Conservation (phyloP, 2,888 invertebrate species). For the Drosophila borealis region DNA sequence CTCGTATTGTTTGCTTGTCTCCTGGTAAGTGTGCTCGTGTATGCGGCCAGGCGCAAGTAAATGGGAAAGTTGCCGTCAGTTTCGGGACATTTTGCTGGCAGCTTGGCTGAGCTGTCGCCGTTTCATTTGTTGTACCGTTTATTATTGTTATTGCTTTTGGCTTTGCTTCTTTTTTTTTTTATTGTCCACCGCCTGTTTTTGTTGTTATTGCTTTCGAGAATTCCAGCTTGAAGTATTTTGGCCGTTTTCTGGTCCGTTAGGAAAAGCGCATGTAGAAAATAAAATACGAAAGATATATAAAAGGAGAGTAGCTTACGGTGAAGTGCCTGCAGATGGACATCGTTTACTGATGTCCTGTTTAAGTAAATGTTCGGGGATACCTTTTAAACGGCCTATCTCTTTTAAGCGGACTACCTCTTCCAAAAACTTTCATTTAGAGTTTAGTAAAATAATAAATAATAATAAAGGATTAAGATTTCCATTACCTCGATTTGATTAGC, state of each 20-base stretch:
- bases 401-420: too few relatives aligned
- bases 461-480: too few relatives aligned
- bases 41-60: slow-evolving; percentile 42
- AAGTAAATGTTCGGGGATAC: not conserved
- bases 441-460: too few relatives aligned
- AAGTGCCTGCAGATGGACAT: slow-evolving; percentile 4
- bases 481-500: not conserved
- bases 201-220: slow-evolving; percentile 31
- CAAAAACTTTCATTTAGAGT: too few relatives aligned
- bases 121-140: slow-evolving; percentile 69
- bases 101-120: slow-evolving; percentile 37
- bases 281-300: not conserved
- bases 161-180: slow-evolving; percentile 35
- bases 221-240: slow-evolving; percentile 70
- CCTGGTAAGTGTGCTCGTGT: slow-evolving; percentile 36
- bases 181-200: slow-evolving; percentile 10
- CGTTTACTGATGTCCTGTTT: not conserved
- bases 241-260: slow-evolving; percentile 73
- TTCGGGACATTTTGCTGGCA: slow-evolving; percentile 64
- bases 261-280: slow-evolving; percentile 6
- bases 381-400: not conserved
- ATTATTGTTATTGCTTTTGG: slow-evolving; percentile 50
- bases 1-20: slow-evolving; percentile 52
- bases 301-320: slow-evolving; percentile 2
- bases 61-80: slow-evolving; percentile 66